These are phyloP conservation scores for Achatina immaculata DNA, from an alignment of 1,140 invertebrate species.

Conservation along the genomic window DNA sequence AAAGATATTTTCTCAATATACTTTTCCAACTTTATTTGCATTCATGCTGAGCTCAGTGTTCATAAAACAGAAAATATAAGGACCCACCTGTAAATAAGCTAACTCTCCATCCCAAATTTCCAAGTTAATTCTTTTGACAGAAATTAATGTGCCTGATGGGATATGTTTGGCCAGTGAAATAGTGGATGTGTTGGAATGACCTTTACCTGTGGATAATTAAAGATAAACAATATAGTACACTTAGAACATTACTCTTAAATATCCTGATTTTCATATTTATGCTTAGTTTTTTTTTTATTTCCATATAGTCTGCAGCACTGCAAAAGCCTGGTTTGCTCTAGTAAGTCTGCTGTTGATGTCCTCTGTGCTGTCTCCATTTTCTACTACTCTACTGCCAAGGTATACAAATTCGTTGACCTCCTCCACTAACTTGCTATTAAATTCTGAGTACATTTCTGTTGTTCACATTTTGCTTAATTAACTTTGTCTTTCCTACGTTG, in stretches of 20 bases:
- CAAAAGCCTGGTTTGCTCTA: background rate
- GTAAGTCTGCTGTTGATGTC: background rate
- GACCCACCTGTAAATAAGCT: conserved; percentile 77
- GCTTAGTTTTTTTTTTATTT: background rate
- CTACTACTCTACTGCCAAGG: background rate
- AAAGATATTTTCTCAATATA: background rate
- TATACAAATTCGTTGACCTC: no score
- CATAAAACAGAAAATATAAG: background rate
- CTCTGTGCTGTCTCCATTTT: background rate
- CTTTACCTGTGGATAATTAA: conserved; percentile 73
- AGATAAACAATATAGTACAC: background rate
- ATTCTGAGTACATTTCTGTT: no score
- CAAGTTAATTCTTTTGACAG: conserved; percentile 82
- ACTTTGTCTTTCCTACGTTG: no score
- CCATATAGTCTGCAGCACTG: background rate
- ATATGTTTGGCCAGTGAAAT: conserved; percentile 80
- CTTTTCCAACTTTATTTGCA: background rate
- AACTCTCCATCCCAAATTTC: conserved; percentile 79
- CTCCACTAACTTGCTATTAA: no score
- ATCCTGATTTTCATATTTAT: background rate
- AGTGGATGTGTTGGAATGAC: conserved; percentile 78
- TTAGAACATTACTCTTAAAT: background rate
- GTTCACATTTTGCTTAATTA: no score
- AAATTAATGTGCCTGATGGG: conserved; percentile 78
- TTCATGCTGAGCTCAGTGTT: background rate